Evolutionary conservation across 2,113 vertebrate genomes (phyloP), one percentile per base, ranked within the genome.

Genomic region (Cheirogaleus medius): DNA sequence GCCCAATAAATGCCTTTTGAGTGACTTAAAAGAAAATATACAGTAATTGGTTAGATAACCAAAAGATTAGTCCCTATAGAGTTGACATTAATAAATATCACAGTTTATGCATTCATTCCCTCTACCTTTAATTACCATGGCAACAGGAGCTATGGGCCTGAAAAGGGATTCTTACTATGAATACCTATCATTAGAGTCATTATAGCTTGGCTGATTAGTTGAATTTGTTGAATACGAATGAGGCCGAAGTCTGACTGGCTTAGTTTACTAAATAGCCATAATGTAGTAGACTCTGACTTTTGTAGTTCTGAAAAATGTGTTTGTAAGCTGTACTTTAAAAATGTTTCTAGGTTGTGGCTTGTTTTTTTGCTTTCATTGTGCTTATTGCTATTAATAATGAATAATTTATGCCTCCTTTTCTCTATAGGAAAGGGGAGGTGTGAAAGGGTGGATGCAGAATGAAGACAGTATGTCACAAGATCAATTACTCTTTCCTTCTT

Each of bases 281-380:
- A 25, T 83, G 29, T 2, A 78, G 29, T 37, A 94, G 27, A 49
- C 21, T 82, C 32, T 87, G 63, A 44, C 25, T 84, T 93, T 34
- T 66, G 2, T 77, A 66, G 20, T 77, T 83, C 12, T 94, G 27
- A 32, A 64, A 78, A 91, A 84, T 88, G 27, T 94, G 32, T 94
- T 88, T 77, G 14, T n/a, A 88, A 95, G 12, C 13, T 95, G 15
- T 71, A 10, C 9, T 63, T 91, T 95, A 78, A 83, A 82, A 74
- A 69, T 56, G 2, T 58, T 83, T 91, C 21, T n/a, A 14, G 6
- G 83, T 78, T 8, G 1, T 74, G 68, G 13, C 14, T 87, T 83
- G 11, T 47, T 83, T 95, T 95, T 87, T 84, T 71, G 20, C 17
- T 68, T 91, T 77, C 49, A 78, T 34, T 58, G 12, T 58, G 21